Base-by-base conservation (phyloP, 2,113 vertebrate species). In the Peromyscus californicus region DNA sequence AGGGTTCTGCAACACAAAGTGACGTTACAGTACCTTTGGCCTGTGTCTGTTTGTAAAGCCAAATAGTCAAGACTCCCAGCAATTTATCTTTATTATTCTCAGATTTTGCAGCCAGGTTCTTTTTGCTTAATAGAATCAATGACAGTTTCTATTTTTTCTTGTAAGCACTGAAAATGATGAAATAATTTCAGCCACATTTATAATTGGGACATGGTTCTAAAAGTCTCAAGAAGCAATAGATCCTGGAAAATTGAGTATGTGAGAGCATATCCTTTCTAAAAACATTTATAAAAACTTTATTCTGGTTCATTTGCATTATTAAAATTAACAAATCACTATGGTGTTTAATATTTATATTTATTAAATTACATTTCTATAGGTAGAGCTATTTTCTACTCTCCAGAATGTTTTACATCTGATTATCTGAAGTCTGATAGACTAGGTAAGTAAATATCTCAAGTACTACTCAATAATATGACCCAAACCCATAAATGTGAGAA, bases 141-240 rank as follows among this genome's bases (percentile, higher is more conserved):
- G 3, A 33, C 33, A 63, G 16, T 70, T 95, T 96, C n/a, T 85
- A 63, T 54, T 78, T 82, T 89, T 89, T 78, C 31, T 93, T 2
- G 1, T 59, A 67, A 65, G 4, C 21, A 63, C 0, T 83, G 36
- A 63, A 91, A 45, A 69, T 84, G 83, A 75, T 36, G 39, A 80
- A 96, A 45, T 67, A 61, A 78, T 39, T 74, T 78, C 36, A 92
- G 39, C 45, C 12, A 69, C 51, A 10, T 95, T 94, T 82, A 51
- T 72, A 59, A 59, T 6, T 45, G 45, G 16, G 16, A 96, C 96
- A 94, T 95, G 39, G 7, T 33, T 65, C 79, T 51, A 74, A 54
- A 93, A 39, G 42, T 86, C 88, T 93, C 69, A 92, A 79, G 80
- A 90, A 89, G 42, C 36, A 89, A 61, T 33, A 67, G 42, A 90